phyloP scores from a whole-genome alignment of 2,113 vertebrate species.

The Istiophorus platypterus region DNA sequence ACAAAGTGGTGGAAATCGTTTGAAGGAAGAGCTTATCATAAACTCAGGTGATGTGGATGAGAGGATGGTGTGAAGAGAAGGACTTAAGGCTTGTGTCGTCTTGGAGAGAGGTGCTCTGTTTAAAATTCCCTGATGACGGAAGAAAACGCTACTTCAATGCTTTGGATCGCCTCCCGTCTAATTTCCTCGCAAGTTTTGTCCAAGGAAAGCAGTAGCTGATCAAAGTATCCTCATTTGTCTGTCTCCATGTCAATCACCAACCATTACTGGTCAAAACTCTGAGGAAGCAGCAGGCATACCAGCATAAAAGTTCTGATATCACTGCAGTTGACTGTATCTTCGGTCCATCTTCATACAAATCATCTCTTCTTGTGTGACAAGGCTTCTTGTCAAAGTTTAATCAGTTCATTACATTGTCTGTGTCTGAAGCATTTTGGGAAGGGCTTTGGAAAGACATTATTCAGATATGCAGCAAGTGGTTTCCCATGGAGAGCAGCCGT shows the following conservation, averaged over 20 bases:
- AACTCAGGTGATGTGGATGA: slow-evolving; percentile 32
- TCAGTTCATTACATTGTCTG: slow-evolving; percentile 28
- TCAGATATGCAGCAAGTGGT: slow-evolving; percentile 70
- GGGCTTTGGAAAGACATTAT: slow-evolving; percentile 73
- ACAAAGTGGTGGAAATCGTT: slow-evolving; percentile 43
- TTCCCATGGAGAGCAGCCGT: slow-evolving; percentile 56
- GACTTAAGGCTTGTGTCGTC: slow-evolving; percentile 83
- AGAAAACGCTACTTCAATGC: slow-evolving; percentile 70
- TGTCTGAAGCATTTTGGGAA: slow-evolving; percentile 54
- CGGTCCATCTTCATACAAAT: slow-evolving; percentile 63
- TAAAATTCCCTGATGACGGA: slow-evolving; percentile 80
- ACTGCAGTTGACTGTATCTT: slow-evolving; percentile 36
- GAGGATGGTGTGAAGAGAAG: slow-evolving; percentile 57
- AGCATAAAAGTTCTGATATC: slow-evolving; percentile 27
- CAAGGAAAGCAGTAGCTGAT: slow-evolving; percentile 22
- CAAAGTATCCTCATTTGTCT: slow-evolving; percentile 14
- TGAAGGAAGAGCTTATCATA: slow-evolving; percentile 54
- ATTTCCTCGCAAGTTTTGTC: slow-evolving; percentile 9
- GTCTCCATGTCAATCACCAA: neutral
- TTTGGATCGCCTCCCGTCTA: slow-evolving; percentile 61
- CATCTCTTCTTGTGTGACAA: neutral
- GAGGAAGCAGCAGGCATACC: slow-evolving; percentile 35
- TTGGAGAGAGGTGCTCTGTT: slow-evolving; percentile 76
- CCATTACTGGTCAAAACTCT: neutral
- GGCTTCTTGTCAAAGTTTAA: slow-evolving; percentile 17